Evolutionary conservation across 2,113 vertebrate species (phyloP).

Genomic region (Theristicus caerulescens): DNA sequence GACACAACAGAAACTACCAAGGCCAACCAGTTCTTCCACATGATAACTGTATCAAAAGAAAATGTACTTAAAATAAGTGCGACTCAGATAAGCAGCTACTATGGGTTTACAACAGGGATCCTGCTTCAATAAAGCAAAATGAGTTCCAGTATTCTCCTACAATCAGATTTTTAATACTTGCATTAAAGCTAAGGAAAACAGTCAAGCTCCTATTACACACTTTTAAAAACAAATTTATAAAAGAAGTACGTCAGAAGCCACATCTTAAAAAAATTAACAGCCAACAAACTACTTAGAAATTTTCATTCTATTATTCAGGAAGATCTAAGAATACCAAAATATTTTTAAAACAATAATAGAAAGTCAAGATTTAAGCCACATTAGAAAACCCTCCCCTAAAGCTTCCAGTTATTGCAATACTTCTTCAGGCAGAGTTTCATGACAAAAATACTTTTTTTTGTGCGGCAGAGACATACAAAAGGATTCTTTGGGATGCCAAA

Average conservation of each 20-base stretch:
- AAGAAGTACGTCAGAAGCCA: not conserved
- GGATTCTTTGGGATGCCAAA: conserved; percentile 52
- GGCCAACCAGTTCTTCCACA: not conserved
- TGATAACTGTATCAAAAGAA: not conserved
- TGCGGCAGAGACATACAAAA: conserved; percentile 5
- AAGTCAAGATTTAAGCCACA: not conserved
- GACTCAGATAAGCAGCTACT: not conserved
- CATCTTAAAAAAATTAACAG: not conserved
- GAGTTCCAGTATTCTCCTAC: not conserved
- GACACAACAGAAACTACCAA: not conserved
- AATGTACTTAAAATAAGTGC: not conserved
- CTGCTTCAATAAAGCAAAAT: not conserved
- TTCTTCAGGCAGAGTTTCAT: conserved; percentile 29
- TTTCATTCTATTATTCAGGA: not conserved
- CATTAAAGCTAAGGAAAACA: not conserved
- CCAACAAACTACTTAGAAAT: not conserved
- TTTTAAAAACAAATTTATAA: not conserved
- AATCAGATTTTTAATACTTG: not conserved
- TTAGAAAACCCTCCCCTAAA: conserved; percentile 1
- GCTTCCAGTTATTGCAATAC: not conserved
- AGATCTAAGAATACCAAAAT: conserved; percentile 40
- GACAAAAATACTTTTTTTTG: conserved; percentile 33
- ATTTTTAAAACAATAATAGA: not conserved
- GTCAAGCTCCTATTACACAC: not conserved
- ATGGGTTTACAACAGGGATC: not conserved